A percentile compares a stretch with the other conserved stretches of the same genome.
These are phyloP conservation scores for Bothrops jararaca DNA, from an alignment of 2,113 vertebrate species.

Conservation along the genomic window DNA sequence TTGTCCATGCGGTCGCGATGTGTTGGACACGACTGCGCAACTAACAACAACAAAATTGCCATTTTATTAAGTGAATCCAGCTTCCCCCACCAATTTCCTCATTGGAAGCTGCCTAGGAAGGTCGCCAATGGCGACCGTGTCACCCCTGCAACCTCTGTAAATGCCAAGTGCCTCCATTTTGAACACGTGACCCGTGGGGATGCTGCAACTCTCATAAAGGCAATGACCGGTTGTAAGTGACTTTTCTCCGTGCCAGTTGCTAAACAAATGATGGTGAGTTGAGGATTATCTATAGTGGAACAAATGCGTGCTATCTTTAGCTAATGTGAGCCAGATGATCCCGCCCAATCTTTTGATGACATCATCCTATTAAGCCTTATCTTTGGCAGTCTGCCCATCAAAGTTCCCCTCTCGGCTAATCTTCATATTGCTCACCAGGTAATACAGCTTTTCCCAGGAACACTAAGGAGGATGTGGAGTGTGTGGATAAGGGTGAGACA, in stretches of 20 bases:
- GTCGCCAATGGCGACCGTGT: not conserved
- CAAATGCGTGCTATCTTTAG: not conserved
- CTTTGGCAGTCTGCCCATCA: not conserved
- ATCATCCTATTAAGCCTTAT: not conserved
- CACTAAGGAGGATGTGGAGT: not conserved
- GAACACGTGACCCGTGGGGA: not conserved
- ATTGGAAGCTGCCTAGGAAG: not conserved
- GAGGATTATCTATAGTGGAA: not conserved
- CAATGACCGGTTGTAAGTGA: not conserved
- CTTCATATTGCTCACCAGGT: not conserved
- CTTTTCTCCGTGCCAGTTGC: not conserved
- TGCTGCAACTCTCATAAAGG: not conserved
- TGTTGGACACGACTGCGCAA: too few species aligned
- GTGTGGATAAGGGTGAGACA: not conserved
- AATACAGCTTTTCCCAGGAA: not conserved
- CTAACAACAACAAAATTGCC: too few species aligned
- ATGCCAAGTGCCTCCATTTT: not conserved
- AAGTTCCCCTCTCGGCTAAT: not conserved
- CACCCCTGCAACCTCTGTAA: not conserved
- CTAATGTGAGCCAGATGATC: not conserved
- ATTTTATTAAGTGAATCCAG: not conserved
- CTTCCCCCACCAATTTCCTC: not conserved
- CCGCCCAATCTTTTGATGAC: not conserved
- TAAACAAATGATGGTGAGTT: not conserved
- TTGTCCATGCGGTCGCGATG: too few species aligned